Conservation (phyloP, 2,888 invertebrate genomes). For the Kuschelorhynchus macadamiae region DNA sequence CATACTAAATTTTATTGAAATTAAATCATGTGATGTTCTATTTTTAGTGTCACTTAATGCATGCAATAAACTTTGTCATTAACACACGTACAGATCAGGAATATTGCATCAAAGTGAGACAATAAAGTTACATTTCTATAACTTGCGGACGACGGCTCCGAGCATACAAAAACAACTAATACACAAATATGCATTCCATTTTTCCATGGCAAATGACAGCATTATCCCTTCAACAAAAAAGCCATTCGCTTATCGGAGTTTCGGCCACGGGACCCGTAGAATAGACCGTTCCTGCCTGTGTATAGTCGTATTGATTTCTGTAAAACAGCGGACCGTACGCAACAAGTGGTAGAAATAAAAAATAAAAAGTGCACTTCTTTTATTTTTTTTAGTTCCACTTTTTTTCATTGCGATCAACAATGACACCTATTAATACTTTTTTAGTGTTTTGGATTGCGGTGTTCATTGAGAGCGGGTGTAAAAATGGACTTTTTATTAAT, state of each 20-base stretch:
- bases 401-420: conserved; percentile 57
- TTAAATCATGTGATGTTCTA: too few species aligned
- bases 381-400: conserved; percentile 48
- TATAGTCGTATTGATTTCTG: conserved; percentile 58
- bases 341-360: conserved; percentile 63
- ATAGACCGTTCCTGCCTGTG: conserved; percentile 23
- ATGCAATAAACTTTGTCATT: too few species aligned
- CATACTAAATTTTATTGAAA: too few species aligned
- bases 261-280: conserved; percentile 30
- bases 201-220: conserved; percentile 41
- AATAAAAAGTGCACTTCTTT: conserved; percentile 61
- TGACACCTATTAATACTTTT: conserved; percentile 68
- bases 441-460: conserved; percentile 47
- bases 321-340: conserved; percentile 57
- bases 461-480: conserved; percentile 43
- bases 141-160: not conserved
- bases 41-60: too few species aligned
- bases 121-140: not conserved
- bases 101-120: too few species aligned
- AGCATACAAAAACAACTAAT: not conserved
- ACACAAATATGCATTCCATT: conserved; percentile 23
- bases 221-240: conserved; percentile 44
- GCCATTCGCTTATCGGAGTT: conserved; percentile 46
- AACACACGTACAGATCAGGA: too few species aligned
- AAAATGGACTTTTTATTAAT: conserved; percentile 44